Evolutionary conservation across 2,888 invertebrate genomes (phyloP), one percentile per base, ranked within the genome.

Genomic region (Apodemia mormo): DNA sequence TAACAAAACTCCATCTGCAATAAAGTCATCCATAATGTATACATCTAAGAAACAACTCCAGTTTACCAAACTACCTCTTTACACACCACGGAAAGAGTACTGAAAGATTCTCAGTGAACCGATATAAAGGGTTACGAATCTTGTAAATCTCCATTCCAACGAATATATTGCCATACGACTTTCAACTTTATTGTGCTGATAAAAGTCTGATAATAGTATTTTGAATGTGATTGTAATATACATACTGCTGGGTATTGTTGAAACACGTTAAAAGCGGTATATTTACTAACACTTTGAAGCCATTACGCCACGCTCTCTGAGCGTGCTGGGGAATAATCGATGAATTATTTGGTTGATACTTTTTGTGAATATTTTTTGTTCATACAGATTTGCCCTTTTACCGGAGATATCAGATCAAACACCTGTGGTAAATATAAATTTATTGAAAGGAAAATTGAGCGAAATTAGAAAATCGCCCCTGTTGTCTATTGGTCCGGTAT

Each of bases 191-290:
- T 67, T 64, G 49, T 10, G 9, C 29, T 4, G 1, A 37, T 5
- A 10, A 29, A 73, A 69, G 68, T 43, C 9, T n/a, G 22, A 70
- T 56, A 68, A 58, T 70, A 8, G 58, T 30, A 12, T 37, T 69
- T 64, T 66, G n/a, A 43, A 8, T 40, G 14, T 45, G 65, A 69
- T 49, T n/a, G 45, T 69, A 66, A 61, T 54, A 70, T 64, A 66
- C 64, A 70, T 64, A 68, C 70, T 68, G 66, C 45, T 67, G 69
- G 69, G 64, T 71, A 69, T 69, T 75, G 76, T 76, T 76, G 74
- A 75, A 75, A 77, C 74, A 72, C 74, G 73, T 68, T 76, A 75
- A 77, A 77, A 76, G 77, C 76, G 71, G 74, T 76, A 71, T 76
- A 74, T 77, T 77, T 77, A 73, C 77, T 72, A 68, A 74, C 74